A percentile compares a stretch with the other conserved stretches of the same genome.
phyloP scores from a whole-genome alignment of 92 coral and sea anemone genomes.

The Chrysogorgia sp. region DNA sequence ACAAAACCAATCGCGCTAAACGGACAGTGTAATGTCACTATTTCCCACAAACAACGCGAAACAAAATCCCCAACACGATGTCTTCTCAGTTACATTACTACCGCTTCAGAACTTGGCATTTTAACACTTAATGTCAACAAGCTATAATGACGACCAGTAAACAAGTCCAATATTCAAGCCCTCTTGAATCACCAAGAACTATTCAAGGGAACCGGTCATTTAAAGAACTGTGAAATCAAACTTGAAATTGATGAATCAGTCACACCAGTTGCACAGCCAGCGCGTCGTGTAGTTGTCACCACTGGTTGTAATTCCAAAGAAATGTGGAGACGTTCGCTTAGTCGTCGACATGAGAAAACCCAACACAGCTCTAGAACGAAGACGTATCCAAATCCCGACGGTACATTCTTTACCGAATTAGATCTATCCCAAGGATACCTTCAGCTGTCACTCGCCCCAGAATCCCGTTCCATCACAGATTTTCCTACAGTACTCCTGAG shows the following conservation, averaged over 20 bases:
- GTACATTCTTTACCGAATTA: too few species aligned
- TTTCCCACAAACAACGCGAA: background rate
- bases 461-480: constrained; percentile 1
- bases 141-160: too few species aligned
- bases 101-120: constrained; percentile 33
- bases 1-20: constrained; percentile 17
- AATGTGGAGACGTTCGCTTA: constrained; percentile 47
- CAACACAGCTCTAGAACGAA: constrained; percentile 43
- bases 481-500: constrained; percentile 8
- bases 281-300: constrained; percentile 53
- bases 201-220: too few species aligned
- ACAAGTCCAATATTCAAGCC: too few species aligned
- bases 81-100: constrained; percentile 16
- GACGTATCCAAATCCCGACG: constrained; percentile 54
- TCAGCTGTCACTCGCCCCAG: background rate
- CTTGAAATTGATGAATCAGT: too few species aligned
- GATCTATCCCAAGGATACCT: background rate
- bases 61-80: constrained; percentile 5
- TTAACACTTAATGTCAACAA: too few species aligned
- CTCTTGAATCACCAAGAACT: too few species aligned
- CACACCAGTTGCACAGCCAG: too few species aligned
- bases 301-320: constrained; percentile 38
- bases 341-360: constrained; percentile 55
- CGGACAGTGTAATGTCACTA: constrained; percentile 18
- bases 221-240: too few species aligned